Conservation (phyloP, 2,797 vertebrate species). For the Percopsis omiscomaycus region DNA sequence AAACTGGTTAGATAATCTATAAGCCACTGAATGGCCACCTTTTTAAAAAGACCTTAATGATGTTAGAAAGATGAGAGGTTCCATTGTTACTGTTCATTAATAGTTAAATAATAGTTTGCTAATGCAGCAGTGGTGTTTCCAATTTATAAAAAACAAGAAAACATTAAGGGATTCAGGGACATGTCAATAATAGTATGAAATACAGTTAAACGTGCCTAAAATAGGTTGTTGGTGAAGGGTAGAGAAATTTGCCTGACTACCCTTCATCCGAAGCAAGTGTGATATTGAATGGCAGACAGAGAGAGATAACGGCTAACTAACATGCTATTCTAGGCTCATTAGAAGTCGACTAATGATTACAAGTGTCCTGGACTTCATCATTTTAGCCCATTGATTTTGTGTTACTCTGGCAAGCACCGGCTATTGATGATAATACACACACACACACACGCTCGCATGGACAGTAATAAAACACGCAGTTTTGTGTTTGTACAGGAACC, state of each 20-base stretch:
- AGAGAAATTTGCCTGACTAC: neutral
- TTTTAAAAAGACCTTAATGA: too few species aligned
- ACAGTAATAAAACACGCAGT: neutral
- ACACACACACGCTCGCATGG: neutral
- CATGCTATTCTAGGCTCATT: constrained; percentile 56
- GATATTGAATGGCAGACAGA: neutral
- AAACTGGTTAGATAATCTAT: too few species aligned
- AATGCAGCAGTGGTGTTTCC: too few species aligned
- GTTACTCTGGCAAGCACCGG: constrained; percentile 50
- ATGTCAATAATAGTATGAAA: too few species aligned
- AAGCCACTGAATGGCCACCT: too few species aligned
- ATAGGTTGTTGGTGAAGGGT: neutral
- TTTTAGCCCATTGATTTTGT: constrained; percentile 62
- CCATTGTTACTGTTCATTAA: too few species aligned
- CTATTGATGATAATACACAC: constrained; percentile 54
- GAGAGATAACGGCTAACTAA: constrained; percentile 24
- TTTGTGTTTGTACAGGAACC: neutral
- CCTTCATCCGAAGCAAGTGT: neutral
- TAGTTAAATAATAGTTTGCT: too few species aligned
- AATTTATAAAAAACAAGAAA: too few species aligned
- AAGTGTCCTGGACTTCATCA: constrained; percentile 62
- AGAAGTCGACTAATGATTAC: constrained; percentile 63
- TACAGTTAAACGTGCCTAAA: neutral
- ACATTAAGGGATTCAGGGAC: too few species aligned
- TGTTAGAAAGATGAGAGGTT: too few species aligned